Conservation (phyloP, 2,888 invertebrate species). For the Crocallis elinguaria region DNA sequence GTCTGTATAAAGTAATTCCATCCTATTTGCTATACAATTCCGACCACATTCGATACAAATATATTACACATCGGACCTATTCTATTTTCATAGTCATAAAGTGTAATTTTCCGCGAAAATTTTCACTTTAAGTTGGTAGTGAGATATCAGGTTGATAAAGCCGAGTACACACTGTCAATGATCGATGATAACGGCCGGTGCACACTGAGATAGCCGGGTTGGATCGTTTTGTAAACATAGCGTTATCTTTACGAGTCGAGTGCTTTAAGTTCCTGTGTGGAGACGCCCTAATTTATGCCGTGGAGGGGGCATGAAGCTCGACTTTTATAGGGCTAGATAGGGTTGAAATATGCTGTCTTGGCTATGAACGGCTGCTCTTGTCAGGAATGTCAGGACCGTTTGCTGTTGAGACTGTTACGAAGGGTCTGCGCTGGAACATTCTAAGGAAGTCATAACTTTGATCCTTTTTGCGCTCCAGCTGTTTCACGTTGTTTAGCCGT, state of each 20-base stretch:
- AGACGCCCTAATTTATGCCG: constrained; percentile 31
- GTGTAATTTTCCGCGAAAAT: neutral
- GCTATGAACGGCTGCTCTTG: neutral
- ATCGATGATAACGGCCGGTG: constrained; percentile 45
- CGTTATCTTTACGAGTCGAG: constrained; percentile 46
- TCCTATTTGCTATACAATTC: constrained; percentile 14
- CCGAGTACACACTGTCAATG: constrained; percentile 44
- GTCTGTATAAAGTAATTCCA: constrained; percentile 17
- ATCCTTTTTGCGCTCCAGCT: too few species aligned
- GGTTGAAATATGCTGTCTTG: constrained; percentile 26
- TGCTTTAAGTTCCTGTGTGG: constrained; percentile 36
- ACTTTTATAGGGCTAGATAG: constrained; percentile 39
- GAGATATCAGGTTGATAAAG: constrained; percentile 36
- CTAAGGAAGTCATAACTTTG: neutral
- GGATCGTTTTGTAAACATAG: constrained; percentile 57
- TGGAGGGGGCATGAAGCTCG: constrained; percentile 23
- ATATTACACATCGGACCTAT: neutral
- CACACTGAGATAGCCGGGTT: constrained; percentile 45
- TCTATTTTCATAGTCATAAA: neutral
- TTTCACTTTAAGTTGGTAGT: constrained; percentile 20
- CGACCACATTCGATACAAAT: neutral
- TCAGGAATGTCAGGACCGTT: constrained; percentile 1
- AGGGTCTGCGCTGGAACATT: neutral
- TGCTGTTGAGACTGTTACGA: neutral
- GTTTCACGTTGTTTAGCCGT: too few species aligned